These are phyloP conservation scores for Rhinogobius similis DNA, from an alignment of 2,113 vertebrate genomes.

Conservation along the genomic window DNA sequence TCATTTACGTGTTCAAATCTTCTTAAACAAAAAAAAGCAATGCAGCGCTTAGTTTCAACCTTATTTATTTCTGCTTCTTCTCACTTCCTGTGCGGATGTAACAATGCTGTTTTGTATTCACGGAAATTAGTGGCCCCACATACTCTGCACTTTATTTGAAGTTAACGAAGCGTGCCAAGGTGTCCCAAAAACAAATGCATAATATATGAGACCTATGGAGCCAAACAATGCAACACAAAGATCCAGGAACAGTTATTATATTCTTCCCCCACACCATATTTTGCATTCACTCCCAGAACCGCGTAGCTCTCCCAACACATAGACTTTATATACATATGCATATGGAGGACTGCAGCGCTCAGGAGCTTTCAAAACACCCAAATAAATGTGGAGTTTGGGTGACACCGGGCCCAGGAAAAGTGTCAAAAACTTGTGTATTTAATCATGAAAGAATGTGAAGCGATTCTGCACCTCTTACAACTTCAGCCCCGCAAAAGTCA, in stretches of 20 bases:
- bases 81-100: neutral
- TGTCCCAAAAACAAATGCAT: neutral
- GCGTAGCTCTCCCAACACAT: neutral
- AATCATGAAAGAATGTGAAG: slow-evolving; percentile 18
- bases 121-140: neutral
- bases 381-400: neutral
- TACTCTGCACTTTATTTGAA: neutral
- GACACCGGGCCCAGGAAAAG: neutral
- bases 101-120: too few species aligned
- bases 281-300: neutral
- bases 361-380: neutral
- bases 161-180: neutral
- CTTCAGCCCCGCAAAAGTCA: slow-evolving; percentile 6
- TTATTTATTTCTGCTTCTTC: too few species aligned
- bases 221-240: neutral
- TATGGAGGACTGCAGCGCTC: neutral
- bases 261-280: neutral
- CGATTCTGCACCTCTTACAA: slow-evolving; percentile 24
- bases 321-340: slow-evolving; percentile 9
- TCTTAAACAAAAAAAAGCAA: too few species aligned
- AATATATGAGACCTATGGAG: neutral
- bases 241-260: neutral
- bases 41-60: too few species aligned
- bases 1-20: neutral
- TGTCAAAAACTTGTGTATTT: slow-evolving; percentile 18